Base-by-base conservation (phyloP, 2,888 invertebrate species). In the Dynastes hyllus region DNA sequence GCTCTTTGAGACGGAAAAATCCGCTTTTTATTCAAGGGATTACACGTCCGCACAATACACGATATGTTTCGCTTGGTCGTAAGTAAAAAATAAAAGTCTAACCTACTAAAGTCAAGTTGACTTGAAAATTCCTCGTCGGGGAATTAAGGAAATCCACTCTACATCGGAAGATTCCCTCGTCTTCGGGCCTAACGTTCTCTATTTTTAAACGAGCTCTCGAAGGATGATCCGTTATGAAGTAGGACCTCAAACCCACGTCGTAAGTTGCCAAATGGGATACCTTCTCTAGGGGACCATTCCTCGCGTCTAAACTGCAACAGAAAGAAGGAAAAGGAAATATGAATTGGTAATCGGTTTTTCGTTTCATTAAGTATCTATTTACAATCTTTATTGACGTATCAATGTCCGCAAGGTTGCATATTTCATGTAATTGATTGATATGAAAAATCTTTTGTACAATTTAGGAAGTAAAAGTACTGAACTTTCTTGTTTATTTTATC, bases 91-190 rank as follows among this genome's bases (percentile, higher is more conserved):
- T 76, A 55, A 78, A 81, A 77, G 80, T 91, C 95, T 92, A 89
- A 97, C 97, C 96, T 86, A 97, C 94, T 87, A 97, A 93, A 84
- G 95, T 96, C 84, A 97, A 91, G 87, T 96, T 96, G 86, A 96
- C 94, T 86, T 93, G 92, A 86, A 94, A 96, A 89, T 97, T 97
- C 85, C 95, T 92, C 0, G 97, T 97, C 0, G 97, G 97, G 0
- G 96, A 95, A 88, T 96, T 94, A 80, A 94, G 92, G 87, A 96
- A 97, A 90, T 97, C 97, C 82, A 97, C 95, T 83, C 97, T 91
- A 88, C 97, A 97, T 78, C 97, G 91, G 88, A 96, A 97, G 58
- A 95, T 90, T 2, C 97, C 97, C 84, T 96, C 95, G 85, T 97
- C 97, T 37, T 92, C 91, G 63, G 91, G 88, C 78, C 92, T 92